Conservation (phyloP, 1,140 invertebrate genomes). For the Artemia franciscana region DNA sequence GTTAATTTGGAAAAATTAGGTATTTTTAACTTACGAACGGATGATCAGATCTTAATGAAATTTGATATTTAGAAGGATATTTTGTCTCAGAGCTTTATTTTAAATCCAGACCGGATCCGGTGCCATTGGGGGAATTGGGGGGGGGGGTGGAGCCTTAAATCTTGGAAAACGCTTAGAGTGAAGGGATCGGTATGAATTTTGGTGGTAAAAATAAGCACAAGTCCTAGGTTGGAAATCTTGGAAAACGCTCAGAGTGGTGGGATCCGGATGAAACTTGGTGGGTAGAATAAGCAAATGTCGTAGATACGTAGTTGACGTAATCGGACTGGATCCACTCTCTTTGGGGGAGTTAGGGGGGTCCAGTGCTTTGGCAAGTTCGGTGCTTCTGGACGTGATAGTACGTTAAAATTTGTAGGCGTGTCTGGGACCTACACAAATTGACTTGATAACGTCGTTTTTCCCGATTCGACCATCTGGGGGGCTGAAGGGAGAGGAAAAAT, state of each 20-base stretch:
- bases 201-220: too few species aligned
- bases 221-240: too few species aligned
- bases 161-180: too few species aligned
- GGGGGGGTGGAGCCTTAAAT: too few species aligned
- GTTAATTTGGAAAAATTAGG: background rate
- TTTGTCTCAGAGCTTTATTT: background rate
- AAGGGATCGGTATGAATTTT: too few species aligned
- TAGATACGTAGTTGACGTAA: background rate
- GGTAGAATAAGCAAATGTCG: background rate
- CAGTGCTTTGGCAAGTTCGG: background rate
- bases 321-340: background rate
- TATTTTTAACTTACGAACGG: background rate
- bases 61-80: background rate
- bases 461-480: conserved; percentile 11
- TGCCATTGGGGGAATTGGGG: too few species aligned
- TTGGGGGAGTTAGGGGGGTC: background rate
- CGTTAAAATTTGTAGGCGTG: background rate
- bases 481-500: too few species aligned
- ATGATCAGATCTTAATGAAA: background rate
- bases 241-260: background rate
- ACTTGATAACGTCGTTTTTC: background rate
- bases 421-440: background rate
- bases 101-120: background rate
- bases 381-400: too few species aligned
- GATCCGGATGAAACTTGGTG: background rate